phyloP scores from a whole-genome alignment of 2,113 vertebrate genomes.

The Sphyrna mokarran region DNA sequence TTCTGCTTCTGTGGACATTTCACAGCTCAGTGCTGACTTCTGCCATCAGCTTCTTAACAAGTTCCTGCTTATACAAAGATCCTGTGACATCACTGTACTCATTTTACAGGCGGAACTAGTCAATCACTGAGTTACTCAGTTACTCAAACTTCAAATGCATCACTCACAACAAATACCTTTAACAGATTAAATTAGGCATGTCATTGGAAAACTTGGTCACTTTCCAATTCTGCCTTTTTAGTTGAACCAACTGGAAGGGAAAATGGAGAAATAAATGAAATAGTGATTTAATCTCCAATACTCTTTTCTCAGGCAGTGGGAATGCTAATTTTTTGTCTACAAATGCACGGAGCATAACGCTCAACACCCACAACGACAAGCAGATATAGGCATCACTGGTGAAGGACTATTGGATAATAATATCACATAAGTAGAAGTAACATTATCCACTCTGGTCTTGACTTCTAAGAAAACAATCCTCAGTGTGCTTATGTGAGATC shows the following conservation, averaged over 20 bases:
- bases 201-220: background rate
- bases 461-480: background rate
- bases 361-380: background rate
- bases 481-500: background rate
- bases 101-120: background rate
- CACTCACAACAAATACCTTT: background rate
- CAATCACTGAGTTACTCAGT: background rate
- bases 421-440: background rate
- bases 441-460: background rate
- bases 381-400: background rate
- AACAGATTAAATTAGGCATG: too few species aligned
- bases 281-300: background rate
- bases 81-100: conserved; percentile 6
- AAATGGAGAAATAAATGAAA: background rate
- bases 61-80: conserved; percentile 18
- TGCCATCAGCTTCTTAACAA: background rate
- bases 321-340: background rate
- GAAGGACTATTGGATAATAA: background rate
- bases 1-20: background rate
- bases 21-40: background rate
- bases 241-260: background rate
- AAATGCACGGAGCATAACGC: background rate
- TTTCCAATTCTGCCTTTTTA: background rate
- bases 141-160: background rate
- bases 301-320: background rate